A percentile compares a stretch with the other conserved stretches of the same genome.
Evolutionary conservation across 2,797 vertebrate species (phyloP).

Genomic region (Argyrosomus regius): DNA sequence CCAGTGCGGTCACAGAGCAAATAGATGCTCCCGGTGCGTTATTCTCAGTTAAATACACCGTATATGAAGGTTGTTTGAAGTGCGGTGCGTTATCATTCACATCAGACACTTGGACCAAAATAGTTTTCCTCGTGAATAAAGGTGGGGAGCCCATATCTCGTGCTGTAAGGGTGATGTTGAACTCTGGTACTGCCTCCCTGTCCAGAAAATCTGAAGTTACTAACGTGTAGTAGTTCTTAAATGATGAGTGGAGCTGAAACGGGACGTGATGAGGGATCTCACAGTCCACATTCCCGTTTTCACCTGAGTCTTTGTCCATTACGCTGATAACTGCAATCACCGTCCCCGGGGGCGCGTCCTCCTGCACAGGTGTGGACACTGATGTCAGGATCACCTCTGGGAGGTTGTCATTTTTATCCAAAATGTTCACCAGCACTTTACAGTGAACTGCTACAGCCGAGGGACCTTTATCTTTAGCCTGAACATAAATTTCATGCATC

Average conservation of each 20-base stretch:
- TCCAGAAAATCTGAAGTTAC: slow-evolving; percentile 89
- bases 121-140: slow-evolving; percentile 84
- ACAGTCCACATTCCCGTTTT: slow-evolving; percentile 91
- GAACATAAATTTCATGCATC: slow-evolving; percentile 92
- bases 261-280: slow-evolving; percentile 85
- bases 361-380: slow-evolving; percentile 90
- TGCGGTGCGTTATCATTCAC: slow-evolving; percentile 91
- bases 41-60: slow-evolving; percentile 91
- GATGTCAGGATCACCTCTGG: slow-evolving; percentile 93
- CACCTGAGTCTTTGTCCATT: slow-evolving; percentile 90
- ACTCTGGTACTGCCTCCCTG: slow-evolving; percentile 85
- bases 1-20: slow-evolving; percentile 88
- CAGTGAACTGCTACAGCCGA: slow-evolving; percentile 92
- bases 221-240: slow-evolving; percentile 93
- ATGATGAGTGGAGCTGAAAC: slow-evolving; percentile 91
- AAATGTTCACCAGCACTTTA: slow-evolving; percentile 90
- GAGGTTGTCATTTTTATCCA: slow-evolving; percentile 92
- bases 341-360: slow-evolving; percentile 90
- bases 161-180: slow-evolving; percentile 89
- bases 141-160: slow-evolving; percentile 89
- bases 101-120: slow-evolving; percentile 89
- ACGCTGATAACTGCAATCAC: slow-evolving; percentile 93
- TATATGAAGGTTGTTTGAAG: slow-evolving; percentile 91
- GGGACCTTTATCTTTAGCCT: slow-evolving; percentile 92
- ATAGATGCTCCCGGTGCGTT: slow-evolving; percentile 92